These are phyloP conservation scores for Plotosus lineatus DNA, from an alignment of 2,113 vertebrate species.

Conservation along the genomic window DNA sequence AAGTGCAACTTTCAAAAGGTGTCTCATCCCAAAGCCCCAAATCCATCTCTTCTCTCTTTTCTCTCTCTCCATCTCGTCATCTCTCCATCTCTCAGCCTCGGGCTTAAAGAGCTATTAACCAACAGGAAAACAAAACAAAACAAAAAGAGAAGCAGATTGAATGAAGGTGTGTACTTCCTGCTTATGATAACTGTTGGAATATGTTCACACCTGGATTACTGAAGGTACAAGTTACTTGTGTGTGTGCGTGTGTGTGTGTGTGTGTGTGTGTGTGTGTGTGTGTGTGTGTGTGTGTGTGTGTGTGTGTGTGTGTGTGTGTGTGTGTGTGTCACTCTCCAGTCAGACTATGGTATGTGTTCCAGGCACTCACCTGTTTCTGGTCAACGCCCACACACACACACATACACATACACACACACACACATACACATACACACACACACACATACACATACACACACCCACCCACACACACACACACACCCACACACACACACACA, in stretches of 20 bases:
- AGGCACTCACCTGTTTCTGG: conserved; percentile 38
- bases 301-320: conserved; percentile 33
- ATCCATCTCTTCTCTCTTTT: too few relatives aligned
- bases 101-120: conserved; percentile 31
- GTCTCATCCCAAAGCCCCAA: conserved; percentile 43
- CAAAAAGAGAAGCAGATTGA: conserved; percentile 36
- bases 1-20: conserved; percentile 49
- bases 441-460: conserved; percentile 39
- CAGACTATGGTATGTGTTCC: conserved; percentile 35
- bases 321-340: conserved; percentile 39
- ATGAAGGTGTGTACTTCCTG: conserved; percentile 31
- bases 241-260: conserved; percentile 31
- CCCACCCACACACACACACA: not conserved
- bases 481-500: too few relatives aligned
- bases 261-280: conserved; percentile 25
- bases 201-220: conserved; percentile 15
- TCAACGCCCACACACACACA: conserved; percentile 26
- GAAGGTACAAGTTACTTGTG: not conserved
- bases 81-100: conserved; percentile 35
- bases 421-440: conserved; percentile 15
- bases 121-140: conserved; percentile 32
- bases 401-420: conserved; percentile 10
- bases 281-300: conserved; percentile 29
- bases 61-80: too few relatives aligned
- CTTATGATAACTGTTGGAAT: conserved; percentile 13